Conservation (phyloP, 1,140 invertebrate genomes). For the Drosophila pruinosa region DNA sequence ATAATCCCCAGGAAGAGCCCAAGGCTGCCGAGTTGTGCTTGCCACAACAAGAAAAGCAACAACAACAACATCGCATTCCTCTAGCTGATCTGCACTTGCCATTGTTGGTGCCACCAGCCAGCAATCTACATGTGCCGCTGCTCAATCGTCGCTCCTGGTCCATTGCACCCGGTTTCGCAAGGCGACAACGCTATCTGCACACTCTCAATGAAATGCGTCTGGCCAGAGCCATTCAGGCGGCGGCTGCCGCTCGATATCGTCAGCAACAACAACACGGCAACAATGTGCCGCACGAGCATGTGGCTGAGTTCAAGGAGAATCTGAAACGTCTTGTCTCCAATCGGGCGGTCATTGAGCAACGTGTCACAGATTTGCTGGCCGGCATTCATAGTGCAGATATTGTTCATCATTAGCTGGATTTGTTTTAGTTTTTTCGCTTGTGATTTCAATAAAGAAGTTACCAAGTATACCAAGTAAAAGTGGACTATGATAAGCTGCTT, state of each 20-base stretch:
- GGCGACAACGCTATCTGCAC: neutral
- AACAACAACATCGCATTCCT: neutral
- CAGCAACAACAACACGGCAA: neutral
- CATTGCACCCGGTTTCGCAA: neutral
- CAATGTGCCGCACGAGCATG: neutral
- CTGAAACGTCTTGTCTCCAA: constrained; percentile 14
- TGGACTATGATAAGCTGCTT: too few species aligned
- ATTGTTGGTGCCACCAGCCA: neutral
- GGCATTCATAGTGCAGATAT: neutral
- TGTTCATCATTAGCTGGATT: neutral
- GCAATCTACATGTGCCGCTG: neutral
- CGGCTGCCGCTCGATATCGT: neutral
- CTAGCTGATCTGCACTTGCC: neutral
- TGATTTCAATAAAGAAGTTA: neutral
- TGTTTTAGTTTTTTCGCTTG: neutral
- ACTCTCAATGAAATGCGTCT: constrained; percentile 15
- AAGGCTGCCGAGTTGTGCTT: neutral
- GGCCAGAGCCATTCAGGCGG: neutral
- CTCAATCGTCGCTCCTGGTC: neutral
- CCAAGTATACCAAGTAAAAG: too few species aligned
- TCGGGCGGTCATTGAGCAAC: constrained; percentile 11
- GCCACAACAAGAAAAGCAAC: neutral
- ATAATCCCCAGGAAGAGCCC: neutral
- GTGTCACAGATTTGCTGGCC: neutral
- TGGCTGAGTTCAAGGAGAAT: constrained; percentile 13